Conservation (phyloP, 2,888 invertebrate genomes). For the Punctoribates punctum region DNA sequence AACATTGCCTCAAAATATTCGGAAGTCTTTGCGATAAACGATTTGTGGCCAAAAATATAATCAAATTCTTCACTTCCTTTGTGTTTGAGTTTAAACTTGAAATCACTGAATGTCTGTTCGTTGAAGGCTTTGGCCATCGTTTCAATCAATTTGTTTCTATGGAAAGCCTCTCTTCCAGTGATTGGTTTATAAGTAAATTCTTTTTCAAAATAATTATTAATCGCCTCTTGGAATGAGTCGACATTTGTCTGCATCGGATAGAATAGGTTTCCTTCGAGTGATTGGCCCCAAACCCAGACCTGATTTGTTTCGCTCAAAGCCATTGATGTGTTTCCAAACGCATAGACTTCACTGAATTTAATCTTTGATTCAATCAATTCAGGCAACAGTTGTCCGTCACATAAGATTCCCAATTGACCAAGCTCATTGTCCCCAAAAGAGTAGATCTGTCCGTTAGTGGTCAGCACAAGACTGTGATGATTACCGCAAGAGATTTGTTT, state of each 20-base stretch:
- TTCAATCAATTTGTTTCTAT: neutral
- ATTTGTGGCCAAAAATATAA: slow-evolving; percentile 37
- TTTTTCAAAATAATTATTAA: neutral
- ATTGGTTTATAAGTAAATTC: neutral
- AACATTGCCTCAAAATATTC: slow-evolving; percentile 39
- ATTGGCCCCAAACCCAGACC: slow-evolving; percentile 32
- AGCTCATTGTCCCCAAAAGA: neutral
- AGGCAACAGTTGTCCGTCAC: neutral
- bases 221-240: slow-evolving; percentile 9
- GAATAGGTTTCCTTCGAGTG: too few species aligned
- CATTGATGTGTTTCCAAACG: slow-evolving; percentile 1
- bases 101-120: too few species aligned
- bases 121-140: neutral
- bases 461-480: slow-evolving; percentile 26
- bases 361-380: neutral
- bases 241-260: neutral
- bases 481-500: neutral
- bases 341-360: slow-evolving; percentile 28
- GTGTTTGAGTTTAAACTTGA: too few species aligned
- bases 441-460: slow-evolving; percentile 26
- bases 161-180: neutral
- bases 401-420: slow-evolving; percentile 12
- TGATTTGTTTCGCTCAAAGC: slow-evolving; percentile 8
- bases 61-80: neutral
- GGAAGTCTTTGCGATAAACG: neutral